Evolutionary conservation across 1,140 invertebrate genomes (phyloP).

Genomic region (Acromyrmex charruanus): DNA sequence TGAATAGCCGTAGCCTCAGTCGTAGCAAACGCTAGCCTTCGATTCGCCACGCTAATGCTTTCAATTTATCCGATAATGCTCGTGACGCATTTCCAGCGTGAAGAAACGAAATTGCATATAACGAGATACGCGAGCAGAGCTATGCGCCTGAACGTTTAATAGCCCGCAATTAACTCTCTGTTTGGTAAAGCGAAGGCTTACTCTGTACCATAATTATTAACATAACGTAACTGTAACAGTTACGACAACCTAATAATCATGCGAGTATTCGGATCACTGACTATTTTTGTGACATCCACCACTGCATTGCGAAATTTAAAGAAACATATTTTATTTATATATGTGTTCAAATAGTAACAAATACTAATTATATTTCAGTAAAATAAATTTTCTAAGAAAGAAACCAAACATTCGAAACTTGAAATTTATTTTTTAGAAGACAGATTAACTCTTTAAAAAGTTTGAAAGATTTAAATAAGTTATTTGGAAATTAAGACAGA

Average conservation of each 20-base stretch:
- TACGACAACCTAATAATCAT: slow-evolving; percentile 28
- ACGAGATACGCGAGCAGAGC: slow-evolving; percentile 40
- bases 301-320: slow-evolving; percentile 8
- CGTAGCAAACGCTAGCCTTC: slow-evolving; percentile 58
- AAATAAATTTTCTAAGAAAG: background rate
- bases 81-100: slow-evolving; percentile 52
- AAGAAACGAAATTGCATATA: slow-evolving; percentile 56
- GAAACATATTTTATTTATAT: background rate
- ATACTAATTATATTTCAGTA: background rate
- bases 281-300: background rate
- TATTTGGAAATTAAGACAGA: background rate
- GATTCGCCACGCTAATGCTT: slow-evolving; percentile 53
- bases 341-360: background rate
- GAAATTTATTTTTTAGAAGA: background rate
- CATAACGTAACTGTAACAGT: slow-evolving; percentile 31
- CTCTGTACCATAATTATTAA: slow-evolving; percentile 46
- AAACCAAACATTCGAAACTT: background rate
- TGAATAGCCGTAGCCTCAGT: slow-evolving; percentile 45
- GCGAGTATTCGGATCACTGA: background rate
- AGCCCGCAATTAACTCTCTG: slow-evolving; percentile 50
- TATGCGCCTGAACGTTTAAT: slow-evolving; percentile 45
- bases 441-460: background rate
- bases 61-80: slow-evolving; percentile 55
- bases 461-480: background rate
- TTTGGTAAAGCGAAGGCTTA: slow-evolving; percentile 34